Conservation (phyloP, 2,888 invertebrate species). For the Orthonychiurus folsomi region DNA sequence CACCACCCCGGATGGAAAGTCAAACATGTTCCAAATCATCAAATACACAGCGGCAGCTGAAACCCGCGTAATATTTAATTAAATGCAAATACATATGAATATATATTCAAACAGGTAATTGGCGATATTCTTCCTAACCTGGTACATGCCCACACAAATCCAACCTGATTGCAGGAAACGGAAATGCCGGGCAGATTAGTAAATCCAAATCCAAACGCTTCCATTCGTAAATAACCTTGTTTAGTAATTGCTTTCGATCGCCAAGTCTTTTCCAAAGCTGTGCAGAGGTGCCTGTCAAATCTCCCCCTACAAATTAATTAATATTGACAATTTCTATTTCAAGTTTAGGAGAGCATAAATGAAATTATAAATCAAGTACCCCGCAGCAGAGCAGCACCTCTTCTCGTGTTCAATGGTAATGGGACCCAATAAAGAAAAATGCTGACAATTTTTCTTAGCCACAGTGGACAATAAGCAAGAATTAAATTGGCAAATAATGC, state of each 20-base stretch:
- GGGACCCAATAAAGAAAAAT: slow-evolving; percentile 19
- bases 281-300: slow-evolving; percentile 23
- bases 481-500: slow-evolving; percentile 23
- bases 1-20: slow-evolving; percentile 31
- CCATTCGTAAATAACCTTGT: slow-evolving; percentile 21
- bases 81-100: too few relatives aligned
- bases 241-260: slow-evolving; percentile 24
- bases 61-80: too few relatives aligned
- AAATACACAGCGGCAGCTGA: slow-evolving; percentile 28
- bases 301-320: slow-evolving; percentile 23
- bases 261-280: slow-evolving; percentile 28
- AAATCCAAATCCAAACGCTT: slow-evolving; percentile 41
- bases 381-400: slow-evolving; percentile 20
- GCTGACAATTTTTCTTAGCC: slow-evolving; percentile 17
- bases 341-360: too few relatives aligned
- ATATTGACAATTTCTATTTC: neutral
- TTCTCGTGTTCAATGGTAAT: slow-evolving; percentile 22
- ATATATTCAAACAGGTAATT: too few relatives aligned
- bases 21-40: slow-evolving; percentile 32
- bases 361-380: slow-evolving; percentile 18
- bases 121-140: slow-evolving; percentile 16
- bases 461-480: slow-evolving; percentile 18
- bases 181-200: slow-evolving; percentile 43
- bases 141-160: slow-evolving; percentile 24
- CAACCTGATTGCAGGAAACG: slow-evolving; percentile 38